These are phyloP conservation scores for Theristicus caerulescens DNA, from an alignment of 2,113 vertebrate genomes.

Conservation along the genomic window DNA sequence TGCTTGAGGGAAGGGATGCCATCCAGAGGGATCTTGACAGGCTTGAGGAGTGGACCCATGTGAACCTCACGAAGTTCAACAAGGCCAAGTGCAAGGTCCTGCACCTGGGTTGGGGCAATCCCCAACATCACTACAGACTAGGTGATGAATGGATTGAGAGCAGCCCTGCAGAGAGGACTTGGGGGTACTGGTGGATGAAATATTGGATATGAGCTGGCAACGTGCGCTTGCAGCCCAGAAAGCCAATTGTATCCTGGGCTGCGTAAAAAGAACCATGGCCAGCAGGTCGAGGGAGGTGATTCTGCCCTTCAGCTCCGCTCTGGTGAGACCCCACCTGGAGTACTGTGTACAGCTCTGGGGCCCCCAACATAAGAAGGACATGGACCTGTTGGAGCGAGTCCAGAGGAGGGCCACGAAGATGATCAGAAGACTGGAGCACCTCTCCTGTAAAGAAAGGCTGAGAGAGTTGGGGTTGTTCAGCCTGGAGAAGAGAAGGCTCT, in stretches of 20 bases:
- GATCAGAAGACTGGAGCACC: background rate
- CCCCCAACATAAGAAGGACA: background rate
- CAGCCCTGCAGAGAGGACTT: background rate
- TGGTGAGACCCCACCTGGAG: background rate
- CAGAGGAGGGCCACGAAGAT: background rate
- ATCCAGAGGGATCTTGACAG: background rate
- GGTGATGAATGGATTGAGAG: no score
- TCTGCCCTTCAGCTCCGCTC: background rate
- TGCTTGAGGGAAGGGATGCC: background rate
- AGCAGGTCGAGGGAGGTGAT: background rate
- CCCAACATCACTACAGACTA: no score
- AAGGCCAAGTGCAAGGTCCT: background rate
- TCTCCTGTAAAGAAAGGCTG: background rate
- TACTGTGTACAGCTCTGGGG: no score
- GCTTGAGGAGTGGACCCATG: background rate
- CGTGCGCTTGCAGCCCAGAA: background rate
- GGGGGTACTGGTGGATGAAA: background rate
- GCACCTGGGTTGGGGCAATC: no score
- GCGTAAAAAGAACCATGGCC: background rate
- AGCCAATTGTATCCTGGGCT: background rate
- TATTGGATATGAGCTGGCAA: background rate
- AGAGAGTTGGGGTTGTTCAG: background rate
- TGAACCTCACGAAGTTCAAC: background rate
- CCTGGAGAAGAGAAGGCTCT: background rate
- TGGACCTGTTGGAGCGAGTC: background rate